Conservation (phyloP, 2,113 vertebrate species). For the Anguilla japonica region DNA sequence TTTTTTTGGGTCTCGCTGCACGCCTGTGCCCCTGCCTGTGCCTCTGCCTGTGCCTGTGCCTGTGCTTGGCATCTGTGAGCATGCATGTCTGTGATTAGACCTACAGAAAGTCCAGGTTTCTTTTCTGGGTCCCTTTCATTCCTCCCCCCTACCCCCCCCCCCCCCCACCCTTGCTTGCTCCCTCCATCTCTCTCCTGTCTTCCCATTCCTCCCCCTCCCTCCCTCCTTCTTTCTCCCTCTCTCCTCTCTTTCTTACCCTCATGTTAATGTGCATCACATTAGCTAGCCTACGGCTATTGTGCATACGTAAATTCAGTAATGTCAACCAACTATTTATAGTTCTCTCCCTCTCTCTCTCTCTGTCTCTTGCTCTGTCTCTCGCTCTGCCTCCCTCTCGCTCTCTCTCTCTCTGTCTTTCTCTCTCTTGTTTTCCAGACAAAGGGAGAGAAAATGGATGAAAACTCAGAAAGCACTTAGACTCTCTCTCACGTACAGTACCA, state of each 20-base stretch:
- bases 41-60: not conserved
- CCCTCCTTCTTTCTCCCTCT: not conserved
- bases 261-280: constrained; percentile 24
- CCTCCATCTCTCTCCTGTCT: not conserved
- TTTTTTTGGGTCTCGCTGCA: not conserved
- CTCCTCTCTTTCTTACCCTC: constrained; percentile 4
- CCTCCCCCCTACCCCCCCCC: not conserved
- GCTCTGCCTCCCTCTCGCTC: not conserved
- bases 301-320: constrained; percentile 71
- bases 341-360: not conserved
- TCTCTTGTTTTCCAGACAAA: constrained; percentile 6
- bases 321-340: constrained; percentile 75
- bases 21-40: not conserved
- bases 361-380: not conserved
- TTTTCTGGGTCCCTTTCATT: not conserved
- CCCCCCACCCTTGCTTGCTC: not conserved
- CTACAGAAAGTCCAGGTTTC: not conserved
- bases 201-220: not conserved
- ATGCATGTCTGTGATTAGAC: not conserved
- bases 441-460: constrained; percentile 54
- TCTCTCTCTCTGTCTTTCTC: not conserved
- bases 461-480: constrained; percentile 21
- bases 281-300: constrained; percentile 70
- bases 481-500: too few relatives aligned
- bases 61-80: not conserved